Evolutionary conservation across 2,797 vertebrate species (phyloP), one percentile per base, ranked within the genome.

Genomic region (Simalia tracyae): DNA sequence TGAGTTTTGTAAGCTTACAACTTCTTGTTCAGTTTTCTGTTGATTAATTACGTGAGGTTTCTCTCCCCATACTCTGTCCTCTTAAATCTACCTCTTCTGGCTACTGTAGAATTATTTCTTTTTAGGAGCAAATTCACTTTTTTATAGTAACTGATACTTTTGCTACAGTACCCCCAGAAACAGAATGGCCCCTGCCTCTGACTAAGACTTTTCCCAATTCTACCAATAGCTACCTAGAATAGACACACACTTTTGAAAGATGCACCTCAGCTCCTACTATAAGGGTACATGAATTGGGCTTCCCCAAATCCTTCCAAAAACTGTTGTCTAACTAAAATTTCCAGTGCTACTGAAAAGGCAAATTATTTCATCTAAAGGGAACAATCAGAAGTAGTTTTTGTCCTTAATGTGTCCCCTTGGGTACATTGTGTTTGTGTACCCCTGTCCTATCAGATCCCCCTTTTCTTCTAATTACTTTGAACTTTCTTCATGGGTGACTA

Each of bases 91-190:
- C 10, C 0, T 6, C 91, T 92, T 90, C n/a, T 84, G n/a, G 3
- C 92, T 93, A 10, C 26, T 76, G 46, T 57, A 86, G 90, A 90
- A 4, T 59, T n/a, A 61, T 91, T 92, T 36, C 28, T 93, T 86
- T 93, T 92, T 54, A 22, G 56, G 72, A 46, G 59, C 63, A n/a
- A 89, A 17, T 87, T 87, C 85, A 12, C 64, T 46, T 24, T 54
- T 76, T 24, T 59, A 14, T 4, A 10, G 56, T 10, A 28, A 28
- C 15, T 54, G 56, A 5, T 54, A 26, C 50, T 54, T 81, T 24
- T 76, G 28, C 9, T 2, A 42, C 9, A 19, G 2, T 46, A 36
- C 19, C 9, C 9, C 8, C 72, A 76, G 72, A 42, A 76, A 42
- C 72, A 76, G 50, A 54, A 54, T 54, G 50, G 11, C 28, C 17